phyloP scores from a whole-genome alignment of 2,888 invertebrate species.

The Cecidostiba fungosa region DNA sequence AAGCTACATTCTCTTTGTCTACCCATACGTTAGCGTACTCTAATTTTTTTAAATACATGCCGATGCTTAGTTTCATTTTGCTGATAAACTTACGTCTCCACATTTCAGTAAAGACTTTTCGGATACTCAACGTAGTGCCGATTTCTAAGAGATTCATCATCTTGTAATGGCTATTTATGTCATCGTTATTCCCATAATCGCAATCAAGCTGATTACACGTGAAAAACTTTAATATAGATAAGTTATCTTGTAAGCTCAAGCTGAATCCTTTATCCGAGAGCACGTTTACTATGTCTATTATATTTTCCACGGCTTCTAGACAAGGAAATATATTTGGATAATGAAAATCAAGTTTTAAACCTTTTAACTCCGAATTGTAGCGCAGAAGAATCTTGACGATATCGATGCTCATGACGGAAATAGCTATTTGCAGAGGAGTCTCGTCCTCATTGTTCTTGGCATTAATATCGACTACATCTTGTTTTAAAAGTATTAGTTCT shows the following conservation, averaged over 20 bases:
- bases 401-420: background rate
- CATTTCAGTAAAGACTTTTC: background rate
- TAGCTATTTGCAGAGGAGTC: background rate
- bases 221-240: background rate
- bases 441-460: background rate
- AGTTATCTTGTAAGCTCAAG: background rate
- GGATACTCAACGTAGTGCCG: background rate
- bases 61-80: background rate
- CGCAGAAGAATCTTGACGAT: background rate
- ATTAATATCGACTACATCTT: background rate
- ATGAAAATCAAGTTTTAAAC: background rate
- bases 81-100: background rate
- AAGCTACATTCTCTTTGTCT: background rate
- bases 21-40: background rate
- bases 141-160: conserved; percentile 10
- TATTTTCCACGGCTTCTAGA: background rate
- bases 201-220: background rate
- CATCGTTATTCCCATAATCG: background rate
- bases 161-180: background rate
- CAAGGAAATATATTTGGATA: background rate
- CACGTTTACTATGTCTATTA: background rate
- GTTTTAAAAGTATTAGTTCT: background rate
- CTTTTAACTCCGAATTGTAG: background rate
- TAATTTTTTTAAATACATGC: background rate
- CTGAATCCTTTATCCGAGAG: background rate